Percentiles rank a stretch among this genome's conserved stretches.
Conservation (phyloP, 2,888 invertebrate genomes). For the Xanthorhoe designata region DNA sequence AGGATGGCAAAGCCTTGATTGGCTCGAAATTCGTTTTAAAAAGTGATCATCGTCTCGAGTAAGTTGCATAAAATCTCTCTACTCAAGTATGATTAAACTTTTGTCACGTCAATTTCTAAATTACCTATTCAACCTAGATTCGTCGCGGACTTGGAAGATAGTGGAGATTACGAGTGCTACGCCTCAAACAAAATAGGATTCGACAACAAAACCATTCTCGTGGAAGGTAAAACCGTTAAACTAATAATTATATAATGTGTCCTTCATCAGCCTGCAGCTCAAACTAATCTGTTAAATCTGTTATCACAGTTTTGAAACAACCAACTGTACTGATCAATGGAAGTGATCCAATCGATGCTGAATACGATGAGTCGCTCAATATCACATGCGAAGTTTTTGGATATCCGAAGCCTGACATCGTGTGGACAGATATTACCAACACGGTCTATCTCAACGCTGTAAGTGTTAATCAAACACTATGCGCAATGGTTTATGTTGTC, state of each 20-base stretch:
- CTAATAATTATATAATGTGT: neutral
- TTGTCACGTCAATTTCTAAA: too few species aligned
- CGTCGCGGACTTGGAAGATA: slow-evolving; percentile 11
- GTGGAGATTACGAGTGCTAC: slow-evolving; percentile 23
- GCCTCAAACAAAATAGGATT: slow-evolving; percentile 17
- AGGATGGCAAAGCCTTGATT: slow-evolving; percentile 3
- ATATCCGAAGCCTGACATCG: slow-evolving; percentile 1
- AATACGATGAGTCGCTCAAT: neutral
- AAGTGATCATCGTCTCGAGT: slow-evolving; percentile 23
- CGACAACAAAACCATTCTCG: slow-evolving; percentile 2
- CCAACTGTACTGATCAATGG: neutral
- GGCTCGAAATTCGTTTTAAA: slow-evolving; percentile 12
- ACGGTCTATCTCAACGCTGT: neutral
- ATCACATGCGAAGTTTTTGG: slow-evolving; percentile 1
- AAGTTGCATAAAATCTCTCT: neutral
- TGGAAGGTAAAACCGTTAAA: slow-evolving; percentile 15
- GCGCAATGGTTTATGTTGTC: neutral
- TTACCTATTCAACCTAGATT: slow-evolving; percentile 8
- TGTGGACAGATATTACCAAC: neutral
- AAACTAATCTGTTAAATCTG: neutral
- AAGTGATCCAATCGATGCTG: slow-evolving; percentile 4
- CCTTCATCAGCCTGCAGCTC: neutral
- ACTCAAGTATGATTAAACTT: too few species aligned
- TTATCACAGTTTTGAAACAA: neutral
- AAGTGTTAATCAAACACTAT: neutral